Evolutionary conservation across 2,797 vertebrate species (phyloP).

Genomic region (Peromyscus aztecus): DNA sequence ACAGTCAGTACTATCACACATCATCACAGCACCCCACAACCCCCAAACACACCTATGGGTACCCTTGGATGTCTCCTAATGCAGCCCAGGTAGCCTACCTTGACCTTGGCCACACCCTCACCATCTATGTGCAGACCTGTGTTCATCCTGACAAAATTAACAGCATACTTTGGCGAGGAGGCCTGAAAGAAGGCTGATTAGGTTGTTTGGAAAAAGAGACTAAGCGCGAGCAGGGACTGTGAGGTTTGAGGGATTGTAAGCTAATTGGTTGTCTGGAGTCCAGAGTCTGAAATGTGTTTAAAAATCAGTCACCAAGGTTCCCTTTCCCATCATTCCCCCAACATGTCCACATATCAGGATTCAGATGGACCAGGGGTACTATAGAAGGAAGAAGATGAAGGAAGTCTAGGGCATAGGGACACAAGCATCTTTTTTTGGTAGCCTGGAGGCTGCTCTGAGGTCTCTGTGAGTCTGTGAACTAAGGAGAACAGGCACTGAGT

Average conservation of each 20-base stretch:
- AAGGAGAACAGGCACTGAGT: background rate
- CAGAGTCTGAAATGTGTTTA: background rate
- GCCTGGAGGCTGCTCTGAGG: background rate
- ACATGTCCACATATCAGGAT: background rate
- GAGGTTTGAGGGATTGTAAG: background rate
- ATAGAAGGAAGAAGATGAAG: background rate
- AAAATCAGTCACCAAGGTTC: background rate
- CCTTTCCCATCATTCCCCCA: constrained; percentile 6
- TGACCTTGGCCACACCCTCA: background rate
- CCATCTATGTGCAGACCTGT: background rate
- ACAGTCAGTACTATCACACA: background rate
- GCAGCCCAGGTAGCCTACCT: background rate
- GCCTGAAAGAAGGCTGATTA: background rate
- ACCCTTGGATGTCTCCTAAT: background rate
- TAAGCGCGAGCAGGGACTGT: background rate
- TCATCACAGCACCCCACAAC: background rate
- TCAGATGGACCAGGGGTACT: background rate
- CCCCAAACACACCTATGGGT: background rate
- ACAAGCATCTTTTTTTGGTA: background rate
- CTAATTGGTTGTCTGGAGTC: background rate
- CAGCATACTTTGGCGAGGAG: background rate
- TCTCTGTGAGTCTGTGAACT: background rate
- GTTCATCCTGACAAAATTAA: background rate
- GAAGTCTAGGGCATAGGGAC: background rate
- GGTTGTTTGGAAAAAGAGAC: background rate